phyloP scores from a whole-genome alignment of 2,888 invertebrate species.

The Harpalus rubripes region DNA sequence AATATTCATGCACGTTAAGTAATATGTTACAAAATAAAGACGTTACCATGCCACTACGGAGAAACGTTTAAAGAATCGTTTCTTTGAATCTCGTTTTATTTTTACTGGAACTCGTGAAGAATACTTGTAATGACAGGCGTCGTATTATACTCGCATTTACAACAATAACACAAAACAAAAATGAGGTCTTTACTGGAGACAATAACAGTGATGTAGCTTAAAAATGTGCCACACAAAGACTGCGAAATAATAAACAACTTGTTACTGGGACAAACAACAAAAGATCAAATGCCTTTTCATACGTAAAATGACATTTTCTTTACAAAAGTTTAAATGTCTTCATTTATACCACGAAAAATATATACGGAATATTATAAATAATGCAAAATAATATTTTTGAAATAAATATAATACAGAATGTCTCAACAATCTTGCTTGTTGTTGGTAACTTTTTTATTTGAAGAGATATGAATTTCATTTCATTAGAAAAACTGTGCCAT shows the following conservation, averaged over 20 bases:
- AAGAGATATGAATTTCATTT: too few species aligned
- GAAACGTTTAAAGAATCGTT: constrained; percentile 22
- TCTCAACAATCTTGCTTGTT: too few species aligned
- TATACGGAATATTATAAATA: too few species aligned
- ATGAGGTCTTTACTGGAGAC: constrained; percentile 30
- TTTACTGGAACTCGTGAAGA: constrained; percentile 12
- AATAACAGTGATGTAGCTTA: constrained; percentile 40
- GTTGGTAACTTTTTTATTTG: too few species aligned
- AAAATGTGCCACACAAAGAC: constrained; percentile 37
- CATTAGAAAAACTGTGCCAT: too few species aligned
- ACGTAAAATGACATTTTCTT: background rate
- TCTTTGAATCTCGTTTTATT: constrained; percentile 36
- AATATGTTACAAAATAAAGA: constrained; percentile 61
- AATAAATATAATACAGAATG: too few species aligned
- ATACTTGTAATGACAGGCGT: constrained; percentile 24
- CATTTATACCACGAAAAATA: background rate
- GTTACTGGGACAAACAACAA: background rate
- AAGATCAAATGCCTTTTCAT: constrained; percentile 1
- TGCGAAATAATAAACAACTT: constrained; percentile 20
- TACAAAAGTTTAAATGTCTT: background rate
- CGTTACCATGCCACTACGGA: constrained; percentile 22
- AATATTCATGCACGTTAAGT: constrained; percentile 64
- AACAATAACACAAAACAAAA: constrained; percentile 39
- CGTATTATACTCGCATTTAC: constrained; percentile 42
- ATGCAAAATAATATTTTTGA: too few species aligned